Evolutionary conservation across 2,113 vertebrate species (phyloP), one percentile per base, ranked within the genome.

Genomic region (Pangasianodon gigas): DNA sequence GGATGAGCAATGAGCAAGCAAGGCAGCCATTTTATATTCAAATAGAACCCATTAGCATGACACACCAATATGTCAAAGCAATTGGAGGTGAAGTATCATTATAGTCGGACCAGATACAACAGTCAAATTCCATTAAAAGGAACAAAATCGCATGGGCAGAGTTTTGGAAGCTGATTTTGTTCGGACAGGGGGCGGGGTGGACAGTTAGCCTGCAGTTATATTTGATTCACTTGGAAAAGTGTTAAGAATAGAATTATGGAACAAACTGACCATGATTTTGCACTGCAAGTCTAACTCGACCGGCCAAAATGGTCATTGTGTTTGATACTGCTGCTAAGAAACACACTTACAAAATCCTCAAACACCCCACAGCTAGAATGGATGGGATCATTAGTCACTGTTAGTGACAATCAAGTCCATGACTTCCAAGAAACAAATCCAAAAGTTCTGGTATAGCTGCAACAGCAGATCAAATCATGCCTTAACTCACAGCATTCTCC

Each of bases 31-130:
- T 96, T 94, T 91, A 90, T 93, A 94, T 93, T 95, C 94, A 94
- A 92, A 95, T 93, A 88, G 93, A 95, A 93, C 89, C 88, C 91
- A 95, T 95, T 94, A 94, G 89, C 92, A 90, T 93, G 93, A 94
- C 93, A 93, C 85, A 69, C 90, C 94, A 89, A 95, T 96, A 93
- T 90, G 92, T 95, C 93, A 94, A 91, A 46, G 80, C 89, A 93
- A 95, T 94, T 94, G 94, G 90, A 92, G 88, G 75, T 93, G 94
- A 95, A 93, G 91, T 87, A 93, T 93, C 90, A 91, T 91, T 93
- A 91, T 90, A 92, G 92, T 92, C 93, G 93, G 92, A 90, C 37
- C 93, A 92, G 90, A 79, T 87, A 93, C 80, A 21, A 86, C 89
- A 90, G 95, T 95, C 94, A 93, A 91, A 94, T 92, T 91, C 88